Base-by-base conservation (phyloP, 2,888 invertebrate genomes). In the Troides oblongomaculatus region DNA sequence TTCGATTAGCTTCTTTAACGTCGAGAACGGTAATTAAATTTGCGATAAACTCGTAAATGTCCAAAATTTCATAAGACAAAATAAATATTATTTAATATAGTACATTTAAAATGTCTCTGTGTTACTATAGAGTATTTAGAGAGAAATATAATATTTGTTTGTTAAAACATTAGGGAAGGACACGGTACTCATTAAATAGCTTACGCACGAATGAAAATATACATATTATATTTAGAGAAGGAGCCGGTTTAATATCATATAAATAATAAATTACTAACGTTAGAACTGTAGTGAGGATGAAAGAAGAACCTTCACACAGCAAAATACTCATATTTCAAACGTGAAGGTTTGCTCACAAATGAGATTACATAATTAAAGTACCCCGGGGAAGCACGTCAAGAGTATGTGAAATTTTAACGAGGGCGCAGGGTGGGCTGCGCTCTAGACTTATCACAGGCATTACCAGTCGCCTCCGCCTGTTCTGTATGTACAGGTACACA, bases 351-450 rank as follows among this genome's bases (percentile, higher is more conserved):
- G 82, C 85, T 86, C 84, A 85, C 85, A 89, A 90, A 90, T 90
- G 90, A 89, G 89, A 89, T 90, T 91, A 90, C 88, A 91, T 92
- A 92, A 92, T 92, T 92, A 92, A 92, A 88, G 91, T 87, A 87
- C 89, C 87, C 87, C 87, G 86, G 87, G 85, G 84, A 85, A 84
- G 84, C 83, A 86, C 88, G 90, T 91, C 92, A 91, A 90, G 90
- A 88, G 90, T 89, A 91, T 90, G 89, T 91, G 90, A 91, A 91
- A 90, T 88, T 92, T 91, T 91, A 90, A 92, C 88, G 92, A 90
- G 91, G 84, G 77, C 76, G 76, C 77, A 78, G 79, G 80, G 81
- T 76, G 81, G 81, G 76, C 74, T 78, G 79, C 76, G 76, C 83
- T 83, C 78, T 79, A 84, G 81, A 80, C 85, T 85, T 88, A 87